Evolutionary conservation across 1,140 invertebrate species (phyloP).

Genomic region (Magallana gigas): DNA sequence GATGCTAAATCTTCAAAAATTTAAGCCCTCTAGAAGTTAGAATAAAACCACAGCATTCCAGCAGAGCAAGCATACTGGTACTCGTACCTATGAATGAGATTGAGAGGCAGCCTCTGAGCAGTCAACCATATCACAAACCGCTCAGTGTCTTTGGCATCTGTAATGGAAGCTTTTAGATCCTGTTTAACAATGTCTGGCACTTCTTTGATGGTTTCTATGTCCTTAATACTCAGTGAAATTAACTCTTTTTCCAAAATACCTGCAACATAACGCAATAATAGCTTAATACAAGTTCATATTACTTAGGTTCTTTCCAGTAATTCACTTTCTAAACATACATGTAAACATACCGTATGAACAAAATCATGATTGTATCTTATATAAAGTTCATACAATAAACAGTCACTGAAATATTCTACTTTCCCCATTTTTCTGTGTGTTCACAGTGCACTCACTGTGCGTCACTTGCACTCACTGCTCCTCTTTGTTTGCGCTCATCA

Average conservation of each 20-base stretch:
- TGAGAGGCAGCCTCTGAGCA: background rate
- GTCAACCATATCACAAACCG: background rate
- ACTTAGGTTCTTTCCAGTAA: background rate
- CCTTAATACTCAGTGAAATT: conserved; percentile 48
- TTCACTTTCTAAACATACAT: background rate
- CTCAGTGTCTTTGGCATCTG: background rate
- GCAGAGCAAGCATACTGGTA: background rate
- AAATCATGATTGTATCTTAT: no score
- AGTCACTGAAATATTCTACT: no score
- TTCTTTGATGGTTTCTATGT: background rate
- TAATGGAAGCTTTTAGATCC: background rate
- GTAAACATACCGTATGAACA: no score
- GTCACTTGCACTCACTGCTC: no score
- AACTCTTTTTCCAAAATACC: conserved; percentile 21
- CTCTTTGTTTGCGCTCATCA: no score
- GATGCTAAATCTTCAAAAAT: no score
- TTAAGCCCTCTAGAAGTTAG: no score
- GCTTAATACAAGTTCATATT: background rate
- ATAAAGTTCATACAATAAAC: no score
- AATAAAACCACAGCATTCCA: no score
- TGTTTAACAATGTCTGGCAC: background rate
- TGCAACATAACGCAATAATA: background rate
- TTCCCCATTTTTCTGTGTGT: no score
- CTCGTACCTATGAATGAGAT: background rate
- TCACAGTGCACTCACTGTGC: no score